Evolutionary conservation across 2,113 vertebrate genomes (phyloP).

Genomic region (Mungos mungo): DNA sequence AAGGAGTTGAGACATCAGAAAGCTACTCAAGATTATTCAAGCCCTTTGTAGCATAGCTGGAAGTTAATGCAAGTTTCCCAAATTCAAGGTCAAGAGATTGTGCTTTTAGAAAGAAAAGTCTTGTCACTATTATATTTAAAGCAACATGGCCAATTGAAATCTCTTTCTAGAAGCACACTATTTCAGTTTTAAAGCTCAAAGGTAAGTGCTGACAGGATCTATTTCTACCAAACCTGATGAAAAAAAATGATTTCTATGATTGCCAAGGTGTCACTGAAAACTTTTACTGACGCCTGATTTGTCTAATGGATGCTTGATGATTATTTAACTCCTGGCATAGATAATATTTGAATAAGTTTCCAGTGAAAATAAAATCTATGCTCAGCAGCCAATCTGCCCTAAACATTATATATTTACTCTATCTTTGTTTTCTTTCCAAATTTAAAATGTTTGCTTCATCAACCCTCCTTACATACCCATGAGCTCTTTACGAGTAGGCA

Average conservation of each 20-base stretch:
- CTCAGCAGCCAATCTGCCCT: background rate
- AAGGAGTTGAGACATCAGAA: background rate
- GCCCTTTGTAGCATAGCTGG: background rate
- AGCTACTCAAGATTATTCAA: background rate
- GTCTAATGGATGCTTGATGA: background rate
- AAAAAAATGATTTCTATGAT: background rate
- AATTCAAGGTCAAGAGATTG: constrained; percentile 18
- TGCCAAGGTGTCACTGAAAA: background rate
- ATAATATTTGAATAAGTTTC: background rate
- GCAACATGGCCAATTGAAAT: background rate
- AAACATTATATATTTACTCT: background rate
- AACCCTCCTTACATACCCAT: accelerated
- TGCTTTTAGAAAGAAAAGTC: background rate
- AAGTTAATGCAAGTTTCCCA: constrained; percentile 2
- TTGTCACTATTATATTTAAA: constrained; percentile 35
- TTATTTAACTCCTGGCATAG: background rate
- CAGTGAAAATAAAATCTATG: background rate
- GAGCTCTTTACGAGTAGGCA: background rate
- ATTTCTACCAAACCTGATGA: background rate
- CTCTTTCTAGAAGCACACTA: background rate
- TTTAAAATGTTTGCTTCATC: background rate
- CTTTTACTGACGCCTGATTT: background rate
- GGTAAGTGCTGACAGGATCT: background rate
- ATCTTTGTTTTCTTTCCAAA: background rate
- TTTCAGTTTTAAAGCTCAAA: background rate